Evolutionary conservation across 2,888 invertebrate genomes (phyloP).

Genomic region (Leptopilina myrica): DNA sequence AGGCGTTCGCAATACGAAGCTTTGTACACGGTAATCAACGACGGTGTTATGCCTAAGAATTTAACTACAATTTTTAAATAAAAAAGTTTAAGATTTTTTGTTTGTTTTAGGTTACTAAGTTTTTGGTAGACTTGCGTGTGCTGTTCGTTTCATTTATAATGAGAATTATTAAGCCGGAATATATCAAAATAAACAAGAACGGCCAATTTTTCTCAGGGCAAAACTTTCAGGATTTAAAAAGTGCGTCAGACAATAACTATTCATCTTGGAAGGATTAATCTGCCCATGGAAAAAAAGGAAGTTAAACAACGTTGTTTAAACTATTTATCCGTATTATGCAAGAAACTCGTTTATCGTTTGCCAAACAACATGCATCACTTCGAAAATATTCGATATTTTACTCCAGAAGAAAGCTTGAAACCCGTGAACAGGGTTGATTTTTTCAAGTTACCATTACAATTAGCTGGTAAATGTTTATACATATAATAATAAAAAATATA

Average conservation of each 20-base stretch:
- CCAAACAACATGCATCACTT: slow-evolving; percentile 7
- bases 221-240: too few species aligned
- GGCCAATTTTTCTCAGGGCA: too few species aligned
- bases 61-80: too few species aligned
- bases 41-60: too few species aligned
- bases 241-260: too few species aligned
- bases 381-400: slow-evolving; percentile 12
- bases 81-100: too few species aligned
- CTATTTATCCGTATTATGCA: neutral
- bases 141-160: slow-evolving; percentile 45
- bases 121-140: slow-evolving; percentile 41
- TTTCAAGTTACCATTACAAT: too few species aligned
- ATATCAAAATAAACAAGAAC: slow-evolving; percentile 16
- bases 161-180: slow-evolving; percentile 48
- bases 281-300: neutral
- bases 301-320: neutral
- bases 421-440: neutral
- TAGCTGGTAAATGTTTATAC: too few species aligned
- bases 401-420: slow-evolving; percentile 5
- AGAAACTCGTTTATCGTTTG: neutral
- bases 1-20: neutral
- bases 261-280: neutral
- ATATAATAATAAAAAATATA: too few species aligned
- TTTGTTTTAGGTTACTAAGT: too few species aligned
- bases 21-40: too few species aligned